Conservation (phyloP, 1,140 invertebrate genomes). For the Aphelenchoides fujianensis region DNA sequence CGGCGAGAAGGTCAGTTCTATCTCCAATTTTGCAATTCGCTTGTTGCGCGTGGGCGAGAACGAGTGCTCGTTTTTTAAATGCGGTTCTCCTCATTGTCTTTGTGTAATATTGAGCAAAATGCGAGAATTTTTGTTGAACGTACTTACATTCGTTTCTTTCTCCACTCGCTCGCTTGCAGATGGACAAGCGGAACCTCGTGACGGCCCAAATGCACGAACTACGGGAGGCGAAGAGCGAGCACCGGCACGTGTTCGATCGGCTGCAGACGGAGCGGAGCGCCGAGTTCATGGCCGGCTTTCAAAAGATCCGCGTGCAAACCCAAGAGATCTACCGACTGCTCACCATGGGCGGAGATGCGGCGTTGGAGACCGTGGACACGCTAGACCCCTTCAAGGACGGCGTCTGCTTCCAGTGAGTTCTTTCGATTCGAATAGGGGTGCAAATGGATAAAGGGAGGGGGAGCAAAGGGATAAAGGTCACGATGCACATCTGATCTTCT, state of each 20-base stretch:
- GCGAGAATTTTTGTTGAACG: no score
- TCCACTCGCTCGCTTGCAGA: neutral
- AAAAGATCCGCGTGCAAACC: conserved; percentile 82
- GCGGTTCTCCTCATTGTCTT: no score
- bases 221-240: conserved; percentile 74
- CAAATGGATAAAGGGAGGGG: no score
- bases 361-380: conserved; percentile 88
- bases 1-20: no score
- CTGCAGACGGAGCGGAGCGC: conserved; percentile 70
- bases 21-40: no score
- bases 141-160: no score
- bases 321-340: conserved; percentile 98
- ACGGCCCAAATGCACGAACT: conserved; percentile 79
- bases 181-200: conserved; percentile 68
- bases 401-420: conserved; percentile 78
- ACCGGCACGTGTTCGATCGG: conserved; percentile 73
- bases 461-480: no score
- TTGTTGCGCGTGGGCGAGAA: no score
- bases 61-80: no score
- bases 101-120: no score
- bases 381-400: conserved; percentile 94
- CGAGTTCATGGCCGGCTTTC: conserved; percentile 87
- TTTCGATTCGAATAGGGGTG: no score
- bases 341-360: conserved; percentile 93
- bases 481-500: no score